Conservation (phyloP, 2,797 vertebrate species). For the Pipistrellus kuhlii region DNA sequence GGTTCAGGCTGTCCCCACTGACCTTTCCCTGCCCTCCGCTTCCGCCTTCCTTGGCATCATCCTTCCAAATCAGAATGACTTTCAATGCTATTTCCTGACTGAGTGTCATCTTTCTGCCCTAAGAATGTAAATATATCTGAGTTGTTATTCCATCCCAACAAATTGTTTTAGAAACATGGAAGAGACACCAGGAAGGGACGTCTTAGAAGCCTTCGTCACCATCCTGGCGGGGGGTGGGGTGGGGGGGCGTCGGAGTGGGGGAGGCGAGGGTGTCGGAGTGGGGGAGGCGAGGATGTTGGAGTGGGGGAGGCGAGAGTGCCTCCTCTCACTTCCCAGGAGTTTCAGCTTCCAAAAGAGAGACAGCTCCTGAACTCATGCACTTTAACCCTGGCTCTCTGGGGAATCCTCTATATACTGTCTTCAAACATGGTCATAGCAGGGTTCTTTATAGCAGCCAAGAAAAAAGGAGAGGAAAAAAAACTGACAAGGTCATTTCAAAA, state of each 20-base stretch:
- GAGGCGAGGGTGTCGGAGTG: neutral
- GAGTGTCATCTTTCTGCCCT: conserved; percentile 40
- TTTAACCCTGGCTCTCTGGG: conserved; percentile 72
- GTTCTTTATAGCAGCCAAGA: neutral
- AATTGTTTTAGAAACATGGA: conserved; percentile 65
- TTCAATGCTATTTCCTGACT: conserved; percentile 67
- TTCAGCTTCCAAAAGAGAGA: conserved; percentile 46
- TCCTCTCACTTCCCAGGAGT: conserved; percentile 45
- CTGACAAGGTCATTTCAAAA: conserved; percentile 60
- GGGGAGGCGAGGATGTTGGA: neutral
- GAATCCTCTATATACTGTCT: neutral
- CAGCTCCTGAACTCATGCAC: conserved; percentile 72
- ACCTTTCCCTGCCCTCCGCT: conserved; percentile 11
- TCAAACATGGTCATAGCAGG: neutral
- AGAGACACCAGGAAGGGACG: conserved; percentile 16
- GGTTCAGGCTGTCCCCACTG: neutral
- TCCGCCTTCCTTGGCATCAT: conserved; percentile 27
- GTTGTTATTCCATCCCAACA: conserved; percentile 60
- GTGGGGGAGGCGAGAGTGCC: neutral
- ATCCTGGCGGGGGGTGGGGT: too few species aligned
- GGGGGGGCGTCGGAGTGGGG: neutral
- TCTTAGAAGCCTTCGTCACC: neutral
- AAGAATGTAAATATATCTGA: conserved; percentile 70
- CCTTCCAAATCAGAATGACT: conserved; percentile 60
- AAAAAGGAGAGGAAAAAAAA: conserved; percentile 59